These are phyloP conservation scores for Anarrhichthys ocellatus DNA, from an alignment of 2,113 vertebrate species.

Conservation along the genomic window DNA sequence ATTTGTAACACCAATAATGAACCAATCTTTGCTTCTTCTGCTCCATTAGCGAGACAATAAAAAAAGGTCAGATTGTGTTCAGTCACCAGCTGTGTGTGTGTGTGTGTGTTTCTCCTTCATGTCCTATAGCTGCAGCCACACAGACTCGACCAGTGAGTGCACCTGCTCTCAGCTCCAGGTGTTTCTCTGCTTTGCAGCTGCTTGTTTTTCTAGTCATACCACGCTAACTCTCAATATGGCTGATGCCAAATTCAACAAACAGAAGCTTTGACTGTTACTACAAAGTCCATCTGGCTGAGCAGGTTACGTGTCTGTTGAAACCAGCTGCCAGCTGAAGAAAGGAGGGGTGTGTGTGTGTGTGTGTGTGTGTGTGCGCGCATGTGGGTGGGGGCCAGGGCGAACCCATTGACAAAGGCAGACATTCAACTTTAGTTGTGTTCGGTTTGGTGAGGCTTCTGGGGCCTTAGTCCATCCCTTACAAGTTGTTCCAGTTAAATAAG, in stretches of 20 bases:
- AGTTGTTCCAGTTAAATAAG: conserved; percentile 22
- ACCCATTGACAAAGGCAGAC: conserved; percentile 70
- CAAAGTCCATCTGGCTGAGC: conserved; percentile 72
- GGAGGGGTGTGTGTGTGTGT: conserved; percentile 31
- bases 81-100: conserved; percentile 14
- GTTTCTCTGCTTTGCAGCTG: conserved; percentile 45
- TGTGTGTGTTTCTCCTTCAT: background rate
- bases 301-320: conserved; percentile 67
- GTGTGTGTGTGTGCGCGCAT: conserved; percentile 38
- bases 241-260: conserved; percentile 40
- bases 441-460: conserved; percentile 15
- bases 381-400: conserved; percentile 5
- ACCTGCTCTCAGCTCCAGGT: conserved; percentile 73
- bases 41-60: background rate
- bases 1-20: background rate
- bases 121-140: conserved; percentile 42
- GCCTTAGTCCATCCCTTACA: background rate
- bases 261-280: conserved; percentile 60
- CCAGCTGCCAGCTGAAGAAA: conserved; percentile 74
- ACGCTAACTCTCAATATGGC: conserved; percentile 29
- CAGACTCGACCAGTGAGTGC: conserved; percentile 12
- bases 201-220: conserved; percentile 61
- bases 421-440: conserved; percentile 33
- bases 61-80: background rate
- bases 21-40: background rate